A percentile compares a stretch with the other conserved stretches of the same genome.
Evolutionary conservation across 2,113 vertebrate species (phyloP).

Genomic region (Peromyscus leucopus): DNA sequence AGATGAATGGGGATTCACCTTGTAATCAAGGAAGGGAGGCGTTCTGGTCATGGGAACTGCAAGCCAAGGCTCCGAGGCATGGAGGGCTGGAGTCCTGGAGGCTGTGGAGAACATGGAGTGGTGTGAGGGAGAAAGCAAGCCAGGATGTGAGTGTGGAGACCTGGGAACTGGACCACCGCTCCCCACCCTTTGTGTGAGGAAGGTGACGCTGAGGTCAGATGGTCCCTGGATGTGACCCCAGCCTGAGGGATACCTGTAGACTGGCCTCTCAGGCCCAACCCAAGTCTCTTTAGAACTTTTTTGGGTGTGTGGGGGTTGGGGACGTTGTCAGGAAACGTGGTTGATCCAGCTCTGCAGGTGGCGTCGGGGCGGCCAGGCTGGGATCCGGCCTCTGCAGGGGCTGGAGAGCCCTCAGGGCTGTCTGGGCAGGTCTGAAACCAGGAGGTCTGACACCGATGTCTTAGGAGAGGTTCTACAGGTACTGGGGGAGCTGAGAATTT

Average conservation of each 20-base stretch:
- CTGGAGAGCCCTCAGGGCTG: no score
- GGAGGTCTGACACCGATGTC: not conserved
- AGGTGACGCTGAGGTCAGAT: not conserved
- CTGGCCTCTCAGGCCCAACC: not conserved
- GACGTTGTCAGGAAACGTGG: not conserved
- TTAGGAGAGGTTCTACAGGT: not conserved
- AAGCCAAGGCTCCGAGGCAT: not conserved
- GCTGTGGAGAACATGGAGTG: not conserved
- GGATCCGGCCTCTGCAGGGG: fast-evolving
- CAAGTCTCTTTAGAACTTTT: not conserved
- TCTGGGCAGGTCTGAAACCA: not conserved
- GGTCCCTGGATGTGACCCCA: not conserved
- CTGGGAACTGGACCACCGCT: not conserved
- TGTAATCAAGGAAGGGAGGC: constrained; percentile 64
- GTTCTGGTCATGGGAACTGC: constrained; percentile 17
- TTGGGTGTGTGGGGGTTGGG: not conserved
- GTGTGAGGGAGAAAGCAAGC: not conserved
- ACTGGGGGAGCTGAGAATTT: not conserved
- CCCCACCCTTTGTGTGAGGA: not conserved
- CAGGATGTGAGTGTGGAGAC: not conserved
- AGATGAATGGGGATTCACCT: constrained; percentile 68
- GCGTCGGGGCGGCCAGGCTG: not conserved
- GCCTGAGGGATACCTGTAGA: not conserved
- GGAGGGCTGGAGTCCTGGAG: not conserved
- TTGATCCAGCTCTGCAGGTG: not conserved